phyloP scores from a whole-genome alignment of 2,797 vertebrate genomes.

The Numenius phaeopus region DNA sequence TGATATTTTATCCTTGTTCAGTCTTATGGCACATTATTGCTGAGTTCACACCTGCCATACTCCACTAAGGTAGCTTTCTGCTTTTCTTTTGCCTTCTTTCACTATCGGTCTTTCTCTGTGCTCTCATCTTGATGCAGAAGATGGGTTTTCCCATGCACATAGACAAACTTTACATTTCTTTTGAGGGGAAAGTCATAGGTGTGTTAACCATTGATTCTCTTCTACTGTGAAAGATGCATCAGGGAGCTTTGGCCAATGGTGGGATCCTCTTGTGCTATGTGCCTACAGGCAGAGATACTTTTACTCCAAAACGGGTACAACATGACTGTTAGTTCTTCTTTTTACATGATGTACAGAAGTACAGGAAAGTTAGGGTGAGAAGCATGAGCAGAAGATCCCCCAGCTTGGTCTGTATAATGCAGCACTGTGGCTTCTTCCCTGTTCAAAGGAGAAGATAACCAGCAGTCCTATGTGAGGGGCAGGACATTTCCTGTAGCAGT shows the following conservation, averaged over 20 bases:
- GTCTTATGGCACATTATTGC: neutral
- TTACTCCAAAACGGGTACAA: neutral
- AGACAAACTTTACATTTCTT: neutral
- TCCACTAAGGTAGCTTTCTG: neutral
- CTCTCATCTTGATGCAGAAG: neutral
- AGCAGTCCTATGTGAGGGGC: neutral
- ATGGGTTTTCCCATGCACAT: neutral
- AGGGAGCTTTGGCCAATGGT: neutral
- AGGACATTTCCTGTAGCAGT: neutral
- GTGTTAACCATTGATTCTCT: neutral
- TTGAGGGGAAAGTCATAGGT: neutral
- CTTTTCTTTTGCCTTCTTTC: neutral
- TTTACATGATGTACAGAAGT: neutral
- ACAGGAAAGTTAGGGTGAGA: neutral
- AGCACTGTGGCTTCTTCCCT: neutral
- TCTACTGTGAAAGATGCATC: neutral
- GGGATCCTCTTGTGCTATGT: neutral
- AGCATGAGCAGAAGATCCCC: neutral
- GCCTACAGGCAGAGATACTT: neutral
- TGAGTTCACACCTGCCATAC: neutral
- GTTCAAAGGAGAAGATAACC: neutral
- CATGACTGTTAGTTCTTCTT: neutral
- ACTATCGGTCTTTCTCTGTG: neutral
- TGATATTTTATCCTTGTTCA: neutral
- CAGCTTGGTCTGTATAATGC: neutral